Base-by-base conservation (phyloP, 2,797 vertebrate genomes). In the Alauda arvensis region DNA sequence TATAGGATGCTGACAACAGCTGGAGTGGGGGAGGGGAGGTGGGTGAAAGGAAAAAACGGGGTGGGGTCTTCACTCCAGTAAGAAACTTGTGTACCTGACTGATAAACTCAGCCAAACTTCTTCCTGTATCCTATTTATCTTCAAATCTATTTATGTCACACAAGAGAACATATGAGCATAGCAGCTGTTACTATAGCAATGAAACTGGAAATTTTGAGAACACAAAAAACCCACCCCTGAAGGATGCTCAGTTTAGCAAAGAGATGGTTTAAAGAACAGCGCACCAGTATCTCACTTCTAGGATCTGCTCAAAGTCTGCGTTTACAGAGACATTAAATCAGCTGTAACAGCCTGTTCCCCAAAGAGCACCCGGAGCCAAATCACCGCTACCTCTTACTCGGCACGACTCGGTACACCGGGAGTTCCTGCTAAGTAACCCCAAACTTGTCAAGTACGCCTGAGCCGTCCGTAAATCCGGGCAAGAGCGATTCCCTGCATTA, bases 131-230 rank as follows among this genome's bases (percentile, higher is more conserved):
- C 85, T 94, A 87, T 96, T 96, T 94, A 96, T 95, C 93, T 94
- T 83, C 85, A 63, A 62, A 93, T 94, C 93, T 94, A 95, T 96
- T 94, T 95, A 94, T 95, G 93, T 95, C 95, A 92, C 89, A 87
- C 83, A 94, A 94, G 88, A 87, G 93, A 96, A 93, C 95, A 93
- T 94, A 94, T 39, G 91, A 96, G 91, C 89, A 68, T 63, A 94
- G 95, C 95, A 95, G 95, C 96, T 96, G 96, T 95, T 96, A 93
- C 95, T 94, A 95, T 93, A 96, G 94, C 91, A 96, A 95, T 95
- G 95, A 92, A 95, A 94, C 92, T 90, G 85, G 88, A 95, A 93
- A 91, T 96, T 94, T 92, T 91, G 87, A 78, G 91, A 90, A 92
- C 89, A 83, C 72, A 90, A 53, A 80, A 92, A 94, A 67, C 12